phyloP scores from a whole-genome alignment of 1,140 invertebrate species.

The Lordiphosa clarofinis region DNA sequence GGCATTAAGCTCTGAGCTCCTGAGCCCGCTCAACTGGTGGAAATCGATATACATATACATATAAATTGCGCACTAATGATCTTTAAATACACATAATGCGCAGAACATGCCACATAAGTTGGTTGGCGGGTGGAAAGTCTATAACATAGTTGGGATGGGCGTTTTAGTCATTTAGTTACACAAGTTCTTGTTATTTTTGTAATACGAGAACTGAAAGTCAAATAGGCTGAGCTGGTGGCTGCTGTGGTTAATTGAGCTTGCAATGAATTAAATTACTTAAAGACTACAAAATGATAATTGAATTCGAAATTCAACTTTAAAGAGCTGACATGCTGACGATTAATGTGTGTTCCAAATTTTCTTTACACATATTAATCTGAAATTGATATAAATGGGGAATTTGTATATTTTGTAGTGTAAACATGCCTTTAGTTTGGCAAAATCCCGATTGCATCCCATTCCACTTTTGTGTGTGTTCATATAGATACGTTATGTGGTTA shows the following conservation, averaged over 20 bases:
- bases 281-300: too few species aligned
- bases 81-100: conserved; percentile 68
- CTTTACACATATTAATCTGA: not conserved
- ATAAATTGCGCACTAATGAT: conserved; percentile 70
- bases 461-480: conserved; percentile 30
- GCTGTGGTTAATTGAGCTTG: conserved; percentile 12
- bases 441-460: conserved; percentile 10
- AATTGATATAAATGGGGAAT: not conserved
- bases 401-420: conserved; percentile 15
- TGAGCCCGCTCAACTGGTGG: conserved; percentile 61
- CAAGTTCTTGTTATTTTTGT: conserved; percentile 9
- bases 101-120: conserved; percentile 25
- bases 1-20: conserved; percentile 33
- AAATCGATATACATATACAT: conserved; percentile 58
- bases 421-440: conserved; percentile 26
- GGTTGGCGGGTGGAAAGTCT: conserved; percentile 6
- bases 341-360: not conserved
- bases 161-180: conserved; percentile 27
- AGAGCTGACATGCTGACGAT: not conserved
- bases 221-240: too few species aligned
- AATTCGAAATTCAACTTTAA: too few species aligned
- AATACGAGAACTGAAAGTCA: conserved; percentile 27
- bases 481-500: conserved; percentile 59
- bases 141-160: conserved; percentile 11
- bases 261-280: too few species aligned